phyloP scores from a whole-genome alignment of 2,888 invertebrate genomes.

The Calliscelio sp. region DNA sequence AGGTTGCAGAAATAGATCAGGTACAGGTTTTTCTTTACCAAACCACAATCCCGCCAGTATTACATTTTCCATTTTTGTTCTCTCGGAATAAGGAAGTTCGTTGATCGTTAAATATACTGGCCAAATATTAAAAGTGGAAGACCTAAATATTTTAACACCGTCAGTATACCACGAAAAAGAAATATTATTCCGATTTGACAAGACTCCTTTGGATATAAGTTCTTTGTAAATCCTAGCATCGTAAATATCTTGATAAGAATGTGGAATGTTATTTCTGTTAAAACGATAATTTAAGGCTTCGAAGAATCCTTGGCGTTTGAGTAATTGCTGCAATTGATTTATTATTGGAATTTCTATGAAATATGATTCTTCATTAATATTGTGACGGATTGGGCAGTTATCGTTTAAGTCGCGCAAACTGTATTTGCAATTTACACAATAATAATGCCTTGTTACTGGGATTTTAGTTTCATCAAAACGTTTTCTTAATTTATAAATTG shows the following conservation, averaged over 20 bases:
- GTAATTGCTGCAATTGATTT: conserved; percentile 4
- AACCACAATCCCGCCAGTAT: conserved; percentile 38
- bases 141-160: conserved; percentile 9
- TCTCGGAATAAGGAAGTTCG: conserved; percentile 47
- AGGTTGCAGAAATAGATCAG: conserved; percentile 45
- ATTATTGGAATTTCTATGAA: conserved; percentile 20
- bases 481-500: conserved; percentile 8
- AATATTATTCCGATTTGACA: conserved; percentile 7
- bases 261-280: not conserved
- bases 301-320: not conserved
- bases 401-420: not conserved
- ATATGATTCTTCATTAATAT: not conserved
- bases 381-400: not conserved
- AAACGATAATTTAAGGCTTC: conserved; percentile 21
- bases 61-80: conserved; percentile 28
- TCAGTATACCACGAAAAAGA: conserved; percentile 21
- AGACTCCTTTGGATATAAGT: not conserved
- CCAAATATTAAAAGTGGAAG: conserved; percentile 4
- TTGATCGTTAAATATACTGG: conserved; percentile 39
- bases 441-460: conserved; percentile 8
- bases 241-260: conserved; percentile 4
- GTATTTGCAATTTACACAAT: not conserved
- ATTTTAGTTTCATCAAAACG: not conserved
- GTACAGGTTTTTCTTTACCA: conserved; percentile 41
- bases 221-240: not conserved